Conservation (phyloP, 1,140 invertebrate genomes). For the Tetragonula clypearis region DNA sequence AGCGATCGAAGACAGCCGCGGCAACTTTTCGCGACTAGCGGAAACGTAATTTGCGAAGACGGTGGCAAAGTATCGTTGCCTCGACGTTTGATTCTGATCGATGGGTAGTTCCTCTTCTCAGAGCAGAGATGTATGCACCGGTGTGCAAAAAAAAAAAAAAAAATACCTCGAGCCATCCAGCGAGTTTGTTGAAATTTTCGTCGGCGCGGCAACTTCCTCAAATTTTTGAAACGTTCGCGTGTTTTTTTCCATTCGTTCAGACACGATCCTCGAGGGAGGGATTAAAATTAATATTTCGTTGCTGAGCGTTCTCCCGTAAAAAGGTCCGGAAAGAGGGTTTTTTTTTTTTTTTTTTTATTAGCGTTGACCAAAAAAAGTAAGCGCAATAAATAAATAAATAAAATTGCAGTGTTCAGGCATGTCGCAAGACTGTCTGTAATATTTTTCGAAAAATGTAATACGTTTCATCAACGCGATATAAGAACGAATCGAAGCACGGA, state of each 20-base stretch:
- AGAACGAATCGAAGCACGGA: too few species aligned
- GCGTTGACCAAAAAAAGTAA: background rate
- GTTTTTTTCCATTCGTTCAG: background rate
- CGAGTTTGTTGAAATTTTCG: conserved; percentile 4
- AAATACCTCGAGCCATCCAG: background rate
- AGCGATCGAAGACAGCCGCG: background rate
- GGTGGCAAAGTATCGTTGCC: background rate
- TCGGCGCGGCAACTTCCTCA: background rate
- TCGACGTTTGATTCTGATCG: background rate
- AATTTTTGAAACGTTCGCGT: background rate
- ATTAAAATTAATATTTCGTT: background rate
- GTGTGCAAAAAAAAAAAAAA: background rate
- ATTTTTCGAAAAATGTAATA: too few species aligned
- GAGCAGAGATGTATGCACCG: background rate
- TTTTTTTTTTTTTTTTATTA: too few species aligned
- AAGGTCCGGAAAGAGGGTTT: background rate
- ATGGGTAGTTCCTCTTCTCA: background rate
- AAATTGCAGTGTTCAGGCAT: too few species aligned
- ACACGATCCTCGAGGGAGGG: background rate
- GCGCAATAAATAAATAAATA: background rate
- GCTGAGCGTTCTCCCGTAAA: background rate
- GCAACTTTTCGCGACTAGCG: background rate
- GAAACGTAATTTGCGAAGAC: background rate
- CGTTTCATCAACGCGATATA: too few species aligned
- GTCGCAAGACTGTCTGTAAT: too few species aligned